Evolutionary conservation across 2,888 invertebrate species (phyloP), one percentile per base, ranked within the genome.

Genomic region (Isotomurus palustris): DNA sequence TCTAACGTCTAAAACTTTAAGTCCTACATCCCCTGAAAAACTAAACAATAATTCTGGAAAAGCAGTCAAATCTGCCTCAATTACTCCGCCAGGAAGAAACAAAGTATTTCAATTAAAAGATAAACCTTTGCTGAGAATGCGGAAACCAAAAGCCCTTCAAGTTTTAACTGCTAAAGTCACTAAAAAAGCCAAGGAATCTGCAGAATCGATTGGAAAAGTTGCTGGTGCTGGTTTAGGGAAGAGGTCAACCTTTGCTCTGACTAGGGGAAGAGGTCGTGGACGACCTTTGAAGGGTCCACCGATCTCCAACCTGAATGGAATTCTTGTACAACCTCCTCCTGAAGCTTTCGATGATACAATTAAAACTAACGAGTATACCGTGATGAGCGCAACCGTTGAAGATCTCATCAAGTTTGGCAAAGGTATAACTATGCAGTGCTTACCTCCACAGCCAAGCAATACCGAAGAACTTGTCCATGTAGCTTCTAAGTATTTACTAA

Each of bases 401-500:
- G 49, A 49, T 35, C 35, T 49, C 3, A 29, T 35, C 5, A 24
- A 6, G 4, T 24, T 19, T 35, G 49, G 35, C 4, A 47, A 4
- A 22, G 53, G 25, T 44, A 28, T 14, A 32, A 27, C 32, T 21
- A 53, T 29, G 50, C 62, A 40, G 21, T 27, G 21, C 29, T 25
- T 53, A 40, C 62, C 8, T 47, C 55, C 5, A 29, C 38, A 3
- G 24, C 32, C 40, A 14, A 25, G 25, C 14, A 38, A 35, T 2
- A 29, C 17, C 3, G 47, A 36, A 5, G 59, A 57, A 6, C 50
- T n/a, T n/a, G n/a, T n/a, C n/a, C n/a, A n/a, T n/a, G n/a, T n/a
- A n/a, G n/a, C n/a, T n/a, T n/a, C n/a, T n/a, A n/a, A n/a, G n/a
- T n/a, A n/a, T n/a, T n/a, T n/a, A n/a, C n/a, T n/a, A n/a, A n/a